phyloP scores from a whole-genome alignment of 2,888 invertebrate species.

The Parochlus steinenii region DNA sequence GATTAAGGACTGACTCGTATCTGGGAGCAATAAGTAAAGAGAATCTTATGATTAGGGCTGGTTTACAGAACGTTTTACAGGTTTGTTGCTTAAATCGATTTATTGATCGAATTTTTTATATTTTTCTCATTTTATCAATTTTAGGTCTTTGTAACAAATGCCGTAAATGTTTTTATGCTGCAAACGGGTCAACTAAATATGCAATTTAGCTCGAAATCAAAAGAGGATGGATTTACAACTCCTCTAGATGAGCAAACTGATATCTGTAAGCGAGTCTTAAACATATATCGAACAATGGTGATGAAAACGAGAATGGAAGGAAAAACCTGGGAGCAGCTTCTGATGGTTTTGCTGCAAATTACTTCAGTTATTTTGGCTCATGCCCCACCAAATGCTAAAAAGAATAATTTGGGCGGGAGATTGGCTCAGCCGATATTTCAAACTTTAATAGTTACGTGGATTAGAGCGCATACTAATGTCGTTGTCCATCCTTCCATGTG shows the following conservation, averaged over 20 bases:
- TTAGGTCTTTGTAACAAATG: slow-evolving; percentile 95
- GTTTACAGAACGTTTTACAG: slow-evolving; percentile 45
- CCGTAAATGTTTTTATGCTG: slow-evolving; percentile 83
- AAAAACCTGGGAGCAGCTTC: slow-evolving; percentile 81
- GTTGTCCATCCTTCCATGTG: slow-evolving; percentile 76
- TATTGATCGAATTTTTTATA: no score
- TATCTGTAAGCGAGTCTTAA: slow-evolving; percentile 87
- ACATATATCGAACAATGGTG: slow-evolving; percentile 91
- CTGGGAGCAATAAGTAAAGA: slow-evolving; percentile 68
- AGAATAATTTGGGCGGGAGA: slow-evolving; percentile 56
- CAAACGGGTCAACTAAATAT: slow-evolving; percentile 28
- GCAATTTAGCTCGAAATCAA: slow-evolving; percentile 40
- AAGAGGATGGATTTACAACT: slow-evolving; percentile 41
- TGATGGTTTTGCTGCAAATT: slow-evolving; percentile 75
- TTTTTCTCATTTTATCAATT: no score
- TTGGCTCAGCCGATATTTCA: slow-evolving; percentile 76
- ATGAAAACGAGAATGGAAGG: slow-evolving; percentile 91
- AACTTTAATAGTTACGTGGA: slow-evolving; percentile 95
- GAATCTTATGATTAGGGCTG: slow-evolving; percentile 63
- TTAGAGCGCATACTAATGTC: slow-evolving; percentile 90
- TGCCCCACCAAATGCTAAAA: slow-evolving; percentile 57
- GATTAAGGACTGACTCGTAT: slow-evolving; percentile 71
- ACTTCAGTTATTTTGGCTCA: slow-evolving; percentile 77
- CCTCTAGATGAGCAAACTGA: slow-evolving; percentile 86
- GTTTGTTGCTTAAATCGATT: no score